Evolutionary conservation across 2,797 vertebrate genomes (phyloP).

Genomic region (Syngnathus rostellatus): DNA sequence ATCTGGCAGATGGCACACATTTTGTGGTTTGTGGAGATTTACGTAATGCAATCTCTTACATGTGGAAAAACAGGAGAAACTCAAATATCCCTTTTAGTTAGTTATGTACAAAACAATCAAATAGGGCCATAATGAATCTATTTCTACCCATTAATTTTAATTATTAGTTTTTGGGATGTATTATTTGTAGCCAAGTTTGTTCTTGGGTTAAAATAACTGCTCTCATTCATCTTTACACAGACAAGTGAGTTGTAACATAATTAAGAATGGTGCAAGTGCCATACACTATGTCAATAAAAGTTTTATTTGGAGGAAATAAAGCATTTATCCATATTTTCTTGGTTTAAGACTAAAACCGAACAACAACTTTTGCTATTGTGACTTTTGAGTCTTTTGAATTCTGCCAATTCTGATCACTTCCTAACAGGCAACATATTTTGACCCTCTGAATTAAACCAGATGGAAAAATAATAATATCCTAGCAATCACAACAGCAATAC

Average conservation of each 20-base stretch:
- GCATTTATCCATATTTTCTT: neutral
- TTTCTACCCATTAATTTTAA: neutral
- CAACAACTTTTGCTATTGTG: neutral
- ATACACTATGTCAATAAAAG: neutral
- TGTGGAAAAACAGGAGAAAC: slow-evolving; percentile 15
- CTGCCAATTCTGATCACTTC: neutral
- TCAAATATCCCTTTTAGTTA: slow-evolving; percentile 1
- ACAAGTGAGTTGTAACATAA: neutral
- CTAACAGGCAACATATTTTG: neutral
- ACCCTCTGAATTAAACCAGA: neutral
- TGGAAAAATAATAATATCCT: neutral
- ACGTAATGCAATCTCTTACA: slow-evolving; percentile 13
- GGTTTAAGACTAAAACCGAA: neutral
- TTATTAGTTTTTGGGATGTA: neutral
- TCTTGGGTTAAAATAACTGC: neutral
- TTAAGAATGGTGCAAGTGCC: neutral
- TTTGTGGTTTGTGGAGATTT: slow-evolving; percentile 30
- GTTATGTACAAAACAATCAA: neutral
- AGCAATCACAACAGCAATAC: neutral
- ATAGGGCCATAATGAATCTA: neutral
- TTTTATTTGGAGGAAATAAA: neutral
- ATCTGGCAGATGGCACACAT: slow-evolving; percentile 18
- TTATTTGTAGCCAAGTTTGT: neutral
- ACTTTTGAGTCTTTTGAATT: neutral
- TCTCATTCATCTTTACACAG: neutral